Percentiles rank a stretch among this genome's conserved stretches.
Conservation (phyloP, 23 tunicate species). For the Halocynthia aurantium region DNA sequence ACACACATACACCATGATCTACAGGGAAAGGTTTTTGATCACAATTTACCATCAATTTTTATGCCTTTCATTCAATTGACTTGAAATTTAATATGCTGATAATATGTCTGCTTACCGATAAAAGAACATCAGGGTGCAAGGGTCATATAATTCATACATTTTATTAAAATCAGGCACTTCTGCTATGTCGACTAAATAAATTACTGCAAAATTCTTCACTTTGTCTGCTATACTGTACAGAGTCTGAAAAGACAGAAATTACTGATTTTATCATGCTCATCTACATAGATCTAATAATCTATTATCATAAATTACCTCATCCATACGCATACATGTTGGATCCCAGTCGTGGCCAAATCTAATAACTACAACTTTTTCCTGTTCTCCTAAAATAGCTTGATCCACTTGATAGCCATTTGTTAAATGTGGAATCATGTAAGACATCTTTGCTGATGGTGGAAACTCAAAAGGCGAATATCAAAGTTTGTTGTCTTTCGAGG, state of each 20-base stretch:
- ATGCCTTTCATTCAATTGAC: too few species aligned
- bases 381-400: constrained; percentile 90
- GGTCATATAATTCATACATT: constrained; percentile 98
- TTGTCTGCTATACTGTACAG: constrained; percentile 93
- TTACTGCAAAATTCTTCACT: constrained; percentile 87
- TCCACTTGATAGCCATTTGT: constrained; percentile 99
- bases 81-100: too few species aligned
- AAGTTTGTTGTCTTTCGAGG: too few species aligned
- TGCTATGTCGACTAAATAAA: constrained; percentile 85
- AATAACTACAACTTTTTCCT: constrained; percentile 88
- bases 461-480: too few species aligned
- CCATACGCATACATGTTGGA: constrained; percentile 98
- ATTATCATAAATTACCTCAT: constrained; percentile 41
- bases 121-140: constrained; percentile 94
- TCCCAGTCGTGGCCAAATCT: constrained; percentile 99
- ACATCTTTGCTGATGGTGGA: constrained; percentile 25
- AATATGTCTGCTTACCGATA: background rate
- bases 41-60: too few species aligned
- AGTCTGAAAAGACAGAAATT: constrained; percentile 31
- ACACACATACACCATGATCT: too few species aligned
- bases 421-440: constrained; percentile 96
- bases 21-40: too few species aligned
- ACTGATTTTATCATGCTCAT: background rate
- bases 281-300: too few species aligned
- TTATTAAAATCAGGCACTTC: constrained; percentile 91